These are phyloP conservation scores for Varanus salvator DNA, from an alignment of 2,113 vertebrate genomes.

Conservation along the genomic window DNA sequence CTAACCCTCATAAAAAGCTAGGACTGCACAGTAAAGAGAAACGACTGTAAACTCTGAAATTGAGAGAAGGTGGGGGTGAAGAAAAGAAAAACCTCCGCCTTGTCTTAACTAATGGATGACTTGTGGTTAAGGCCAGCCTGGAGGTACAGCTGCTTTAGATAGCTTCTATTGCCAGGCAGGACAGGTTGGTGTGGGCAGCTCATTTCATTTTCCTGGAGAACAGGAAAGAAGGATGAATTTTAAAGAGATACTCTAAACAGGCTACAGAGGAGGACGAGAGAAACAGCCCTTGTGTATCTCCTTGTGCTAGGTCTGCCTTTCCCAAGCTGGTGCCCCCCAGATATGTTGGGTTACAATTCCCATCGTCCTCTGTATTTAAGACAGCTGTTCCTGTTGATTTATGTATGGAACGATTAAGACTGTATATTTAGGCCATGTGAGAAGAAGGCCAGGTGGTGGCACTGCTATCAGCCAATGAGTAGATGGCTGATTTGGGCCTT, in stretches of 20 bases:
- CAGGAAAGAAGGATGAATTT: background rate
- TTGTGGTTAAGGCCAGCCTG: background rate
- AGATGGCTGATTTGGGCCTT: no score
- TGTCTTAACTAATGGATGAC: background rate
- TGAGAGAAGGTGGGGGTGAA: background rate
- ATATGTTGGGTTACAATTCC: no score
- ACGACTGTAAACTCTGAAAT: background rate
- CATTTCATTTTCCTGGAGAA: background rate
- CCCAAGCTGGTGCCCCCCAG: background rate
- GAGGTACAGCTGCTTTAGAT: background rate
- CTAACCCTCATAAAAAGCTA: background rate
- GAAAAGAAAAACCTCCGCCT: background rate
- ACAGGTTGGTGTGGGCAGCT: constrained; percentile 1
- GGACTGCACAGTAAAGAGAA: background rate
- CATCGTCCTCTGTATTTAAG: no score
- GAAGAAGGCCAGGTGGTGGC: background rate
- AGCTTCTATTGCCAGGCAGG: background rate
- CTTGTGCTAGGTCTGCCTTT: background rate
- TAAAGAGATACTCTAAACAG: background rate
- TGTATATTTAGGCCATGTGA: background rate
- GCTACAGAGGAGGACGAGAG: background rate
- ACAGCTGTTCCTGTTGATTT: no score
- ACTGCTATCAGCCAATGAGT: no score
- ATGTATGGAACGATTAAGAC: background rate
- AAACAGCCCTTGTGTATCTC: background rate